Evolutionary conservation across 2,888 invertebrate genomes (phyloP), one percentile per base, ranked within the genome.

Genomic region (Xanthorhoe designata): DNA sequence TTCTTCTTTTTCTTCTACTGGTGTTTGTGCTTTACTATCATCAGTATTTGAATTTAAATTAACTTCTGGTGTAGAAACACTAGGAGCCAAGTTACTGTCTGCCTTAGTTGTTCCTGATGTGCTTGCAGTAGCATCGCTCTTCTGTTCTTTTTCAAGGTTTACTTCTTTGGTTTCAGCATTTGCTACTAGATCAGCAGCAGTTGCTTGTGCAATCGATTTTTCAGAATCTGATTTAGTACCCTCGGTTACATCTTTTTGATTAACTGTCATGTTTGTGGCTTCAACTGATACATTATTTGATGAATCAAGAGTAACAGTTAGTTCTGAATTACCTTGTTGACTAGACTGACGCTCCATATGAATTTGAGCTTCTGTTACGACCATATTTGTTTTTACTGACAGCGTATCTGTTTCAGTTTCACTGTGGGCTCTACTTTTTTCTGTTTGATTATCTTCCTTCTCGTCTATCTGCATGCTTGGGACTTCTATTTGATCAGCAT

Each of bases 311-410:
- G 85, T 92, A 9, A 93, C 88, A 32, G 87, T 92, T 73, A 93
- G 76, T 83, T 92, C 92, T 35, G 92, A 89, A 78, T 85, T 91
- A 15, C 90, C 91, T 61, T 88, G 88, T 74, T 92, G 83, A 74
- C 84, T 87, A 9, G 88, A 86, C 72, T 92, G 88, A 61, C 90
- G 87, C 77, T 94, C 90, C 85, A 92, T 90, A 65, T 94, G 94
- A 70, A 94, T 91, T 84, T 93, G 92, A 24, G 94, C 94, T 88
- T 94, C 94, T 8, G 94, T 94, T 57, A 90, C 88, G 52, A 94
- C 85, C 88, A 91, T 92, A 70, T 92, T 94, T 4, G 93, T 91
- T 80, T 94, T 91, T 5, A 93, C 85, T 24, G 94, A 94, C 66
- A 91, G 72, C 6, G 91, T 92, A 70, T 94, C 93, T 0, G 91